Conservation (phyloP, 2,888 invertebrate genomes). For the Muscina levida region DNA sequence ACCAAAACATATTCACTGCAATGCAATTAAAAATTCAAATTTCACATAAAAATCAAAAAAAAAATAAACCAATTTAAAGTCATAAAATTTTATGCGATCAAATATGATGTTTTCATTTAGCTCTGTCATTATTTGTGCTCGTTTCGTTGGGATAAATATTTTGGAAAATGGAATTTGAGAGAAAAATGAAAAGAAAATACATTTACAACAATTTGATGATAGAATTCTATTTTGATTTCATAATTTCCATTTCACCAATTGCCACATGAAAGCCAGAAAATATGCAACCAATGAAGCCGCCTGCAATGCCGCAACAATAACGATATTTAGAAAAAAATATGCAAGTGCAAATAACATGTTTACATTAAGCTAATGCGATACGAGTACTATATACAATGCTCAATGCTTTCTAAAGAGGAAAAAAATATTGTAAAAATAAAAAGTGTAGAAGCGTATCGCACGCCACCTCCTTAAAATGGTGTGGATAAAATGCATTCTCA, state of each 20-base stretch:
- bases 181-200: neutral
- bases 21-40: constrained; percentile 59
- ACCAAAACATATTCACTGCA: neutral
- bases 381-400: neutral
- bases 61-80: constrained; percentile 44
- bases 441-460: neutral
- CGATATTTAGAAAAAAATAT: constrained; percentile 46
- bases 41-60: constrained; percentile 33
- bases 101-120: constrained; percentile 1
- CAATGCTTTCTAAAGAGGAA: constrained; percentile 1
- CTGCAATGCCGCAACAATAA: constrained; percentile 8
- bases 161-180: neutral
- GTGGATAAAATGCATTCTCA: neutral
- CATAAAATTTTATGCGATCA: constrained; percentile 38
- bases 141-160: neutral
- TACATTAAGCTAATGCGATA: neutral
- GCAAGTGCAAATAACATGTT: constrained; percentile 56
- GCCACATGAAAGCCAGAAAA: constrained; percentile 32
- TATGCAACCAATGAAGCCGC: neutral
- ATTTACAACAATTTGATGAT: neutral
- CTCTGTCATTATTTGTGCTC: constrained; percentile 26
- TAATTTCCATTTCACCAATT: constrained; percentile 28
- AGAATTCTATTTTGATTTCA: neutral
- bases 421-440: neutral
- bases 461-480: neutral